Evolutionary conservation across 2,888 invertebrate genomes (phyloP), one percentile per base, ranked within the genome.

Genomic region (Pyralis farinalis): DNA sequence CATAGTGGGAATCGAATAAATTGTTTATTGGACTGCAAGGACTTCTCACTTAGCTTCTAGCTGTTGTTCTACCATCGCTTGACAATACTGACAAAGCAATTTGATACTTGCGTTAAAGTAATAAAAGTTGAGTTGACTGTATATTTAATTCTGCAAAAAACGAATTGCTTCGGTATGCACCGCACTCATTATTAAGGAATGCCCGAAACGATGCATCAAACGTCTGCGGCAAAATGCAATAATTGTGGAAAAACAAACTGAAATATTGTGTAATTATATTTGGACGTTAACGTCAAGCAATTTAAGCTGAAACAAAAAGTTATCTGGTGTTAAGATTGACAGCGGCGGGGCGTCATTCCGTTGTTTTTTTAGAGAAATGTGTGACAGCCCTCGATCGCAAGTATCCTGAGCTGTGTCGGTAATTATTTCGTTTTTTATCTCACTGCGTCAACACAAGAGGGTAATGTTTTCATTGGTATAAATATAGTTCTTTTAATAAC

Each of bases 201-300:
- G 69, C 67, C 59, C 60, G 58, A 71, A 81, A 66, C 63, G 68
- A 47, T 63, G 53, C 63, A 60, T 63, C 65, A 59, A 68, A 72
- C 64, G 71, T 60, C 59, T 51, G 51, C 58, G 45, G 53, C 59
- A 65, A 74, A 80, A 83, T 80, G 79, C 76, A 69, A 75, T 85
- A 80, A 86, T 85, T 83, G 78, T 67, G 58, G 64, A 79, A 84
- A 85, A 86, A 82, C 71, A 51, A 52, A 49, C 65, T 77, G 69
- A 80, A 79, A 78, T 81, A 75, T 82, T 68, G 69, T 71, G 63
- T 79, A 79, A 83, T 83, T 84, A 80, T 78, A 78, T 75, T 69
- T 70, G 60, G 58, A 63, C 53, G 61, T 62, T 57, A 51, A 56
- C 58, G 58, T 59, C 59, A 31, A 40, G 31, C 43, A 31, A 40